phyloP scores from a whole-genome alignment of 2,888 invertebrate species.

The Meta bourneti region DNA sequence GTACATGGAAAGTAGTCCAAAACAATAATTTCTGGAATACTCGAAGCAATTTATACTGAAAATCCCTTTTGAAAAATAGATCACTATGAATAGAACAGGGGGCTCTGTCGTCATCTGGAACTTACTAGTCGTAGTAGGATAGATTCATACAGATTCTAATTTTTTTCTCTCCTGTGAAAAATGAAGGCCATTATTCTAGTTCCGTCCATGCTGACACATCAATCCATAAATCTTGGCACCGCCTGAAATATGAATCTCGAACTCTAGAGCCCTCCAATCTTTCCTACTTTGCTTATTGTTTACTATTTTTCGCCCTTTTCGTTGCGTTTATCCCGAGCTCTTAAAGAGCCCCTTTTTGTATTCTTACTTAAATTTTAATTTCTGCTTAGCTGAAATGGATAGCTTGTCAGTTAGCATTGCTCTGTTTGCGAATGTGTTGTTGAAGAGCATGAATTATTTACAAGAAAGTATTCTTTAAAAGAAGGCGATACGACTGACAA shows the following conservation, averaged over 20 bases:
- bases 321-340: neutral
- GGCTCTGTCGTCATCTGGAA: slow-evolving; percentile 21
- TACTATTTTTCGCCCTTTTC: neutral
- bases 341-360: neutral
- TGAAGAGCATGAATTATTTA: neutral
- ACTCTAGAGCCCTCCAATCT: slow-evolving; percentile 26
- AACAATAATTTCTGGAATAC: neutral
- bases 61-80: slow-evolving; percentile 5
- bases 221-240: slow-evolving; percentile 64
- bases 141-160: slow-evolving; percentile 43
- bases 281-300: slow-evolving; percentile 34
- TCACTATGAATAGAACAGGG: slow-evolving; percentile 24
- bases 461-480: too few species aligned
- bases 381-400: neutral
- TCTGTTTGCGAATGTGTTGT: neutral
- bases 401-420: neutral
- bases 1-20: neutral
- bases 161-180: slow-evolving; percentile 41
- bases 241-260: slow-evolving; percentile 60
- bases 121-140: slow-evolving; percentile 41
- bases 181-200: slow-evolving; percentile 59
- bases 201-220: slow-evolving; percentile 59
- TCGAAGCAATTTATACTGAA: slow-evolving; percentile 29
- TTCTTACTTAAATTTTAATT: neutral
- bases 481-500: too few species aligned